Percentiles rank a stretch among this genome's conserved stretches.
Conservation (phyloP, 2,113 vertebrate genomes). For the Turdus rufiventris region DNA sequence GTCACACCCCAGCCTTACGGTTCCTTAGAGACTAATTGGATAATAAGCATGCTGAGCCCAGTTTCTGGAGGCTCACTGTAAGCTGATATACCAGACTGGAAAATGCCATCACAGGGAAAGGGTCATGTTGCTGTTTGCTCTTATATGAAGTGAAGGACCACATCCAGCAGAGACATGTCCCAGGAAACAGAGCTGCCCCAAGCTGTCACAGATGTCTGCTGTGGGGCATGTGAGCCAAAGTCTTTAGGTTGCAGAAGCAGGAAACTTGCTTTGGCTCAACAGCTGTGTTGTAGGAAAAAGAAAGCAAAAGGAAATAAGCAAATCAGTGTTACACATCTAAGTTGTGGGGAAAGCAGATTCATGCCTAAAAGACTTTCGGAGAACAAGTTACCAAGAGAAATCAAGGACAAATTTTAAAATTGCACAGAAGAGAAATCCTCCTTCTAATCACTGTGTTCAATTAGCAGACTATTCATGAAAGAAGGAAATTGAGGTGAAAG, state of each 20-base stretch:
- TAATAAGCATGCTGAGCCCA: neutral
- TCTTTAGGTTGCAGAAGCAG: neutral
- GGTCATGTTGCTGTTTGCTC: neutral
- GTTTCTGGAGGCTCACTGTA: neutral
- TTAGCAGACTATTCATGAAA: neutral
- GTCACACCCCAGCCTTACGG: neutral
- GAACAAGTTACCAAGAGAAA: neutral
- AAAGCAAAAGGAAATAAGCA: neutral
- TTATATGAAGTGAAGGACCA: fast-evolving
- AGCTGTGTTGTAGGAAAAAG: neutral
- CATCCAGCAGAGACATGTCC: neutral
- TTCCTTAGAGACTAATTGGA: neutral
- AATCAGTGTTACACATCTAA: neutral
- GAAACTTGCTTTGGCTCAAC: neutral
- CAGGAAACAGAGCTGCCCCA: neutral
- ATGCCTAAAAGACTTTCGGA: neutral
- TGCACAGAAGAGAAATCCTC: neutral
- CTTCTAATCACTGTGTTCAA: neutral
- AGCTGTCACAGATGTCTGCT: neutral
- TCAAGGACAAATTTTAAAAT: neutral
- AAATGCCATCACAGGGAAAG: neutral
- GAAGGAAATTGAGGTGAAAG: neutral
- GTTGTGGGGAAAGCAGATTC: neutral
- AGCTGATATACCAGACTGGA: neutral
- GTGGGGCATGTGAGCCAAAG: neutral